Conservation (phyloP, 2,888 invertebrate genomes). For the Agrilus biguttatus region DNA sequence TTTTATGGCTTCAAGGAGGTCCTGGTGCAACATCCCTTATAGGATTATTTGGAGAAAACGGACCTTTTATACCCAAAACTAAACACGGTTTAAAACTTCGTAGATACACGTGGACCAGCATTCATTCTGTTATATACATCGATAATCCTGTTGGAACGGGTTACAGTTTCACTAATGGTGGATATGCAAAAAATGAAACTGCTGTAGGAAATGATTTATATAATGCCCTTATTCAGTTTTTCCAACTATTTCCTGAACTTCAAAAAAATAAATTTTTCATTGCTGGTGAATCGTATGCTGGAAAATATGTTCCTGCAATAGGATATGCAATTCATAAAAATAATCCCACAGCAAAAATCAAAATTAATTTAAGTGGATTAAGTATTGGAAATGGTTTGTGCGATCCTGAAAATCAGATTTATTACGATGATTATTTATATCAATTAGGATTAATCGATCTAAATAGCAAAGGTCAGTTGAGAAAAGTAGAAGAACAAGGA, state of each 20-base stretch:
- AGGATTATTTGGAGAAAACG: slow-evolving; percentile 73
- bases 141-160: slow-evolving; percentile 91
- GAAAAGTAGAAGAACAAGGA: slow-evolving; percentile 43
- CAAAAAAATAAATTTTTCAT: slow-evolving; percentile 67
- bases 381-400: slow-evolving; percentile 69
- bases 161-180: slow-evolving; percentile 74
- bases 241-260: slow-evolving; percentile 64
- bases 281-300: slow-evolving; percentile 82
- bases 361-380: slow-evolving; percentile 56
- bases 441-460: slow-evolving; percentile 58
- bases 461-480: slow-evolving; percentile 44
- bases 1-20: slow-evolving; percentile 78
- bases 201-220: slow-evolving; percentile 71
- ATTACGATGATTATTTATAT: slow-evolving; percentile 67
- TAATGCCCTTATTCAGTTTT: slow-evolving; percentile 65
- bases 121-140: slow-evolving; percentile 71
- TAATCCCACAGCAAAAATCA: slow-evolving; percentile 39
- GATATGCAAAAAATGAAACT: slow-evolving; percentile 66
- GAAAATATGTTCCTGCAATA: slow-evolving; percentile 66
- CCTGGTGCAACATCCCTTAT: slow-evolving; percentile 69
- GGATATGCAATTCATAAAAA: slow-evolving; percentile 57
- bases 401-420: slow-evolving; percentile 63
- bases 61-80: slow-evolving; percentile 49
- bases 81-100: slow-evolving; percentile 35
- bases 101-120: slow-evolving; percentile 65